phyloP scores from a whole-genome alignment of 2,113 vertebrate genomes.

The Tonatia bakeri region DNA sequence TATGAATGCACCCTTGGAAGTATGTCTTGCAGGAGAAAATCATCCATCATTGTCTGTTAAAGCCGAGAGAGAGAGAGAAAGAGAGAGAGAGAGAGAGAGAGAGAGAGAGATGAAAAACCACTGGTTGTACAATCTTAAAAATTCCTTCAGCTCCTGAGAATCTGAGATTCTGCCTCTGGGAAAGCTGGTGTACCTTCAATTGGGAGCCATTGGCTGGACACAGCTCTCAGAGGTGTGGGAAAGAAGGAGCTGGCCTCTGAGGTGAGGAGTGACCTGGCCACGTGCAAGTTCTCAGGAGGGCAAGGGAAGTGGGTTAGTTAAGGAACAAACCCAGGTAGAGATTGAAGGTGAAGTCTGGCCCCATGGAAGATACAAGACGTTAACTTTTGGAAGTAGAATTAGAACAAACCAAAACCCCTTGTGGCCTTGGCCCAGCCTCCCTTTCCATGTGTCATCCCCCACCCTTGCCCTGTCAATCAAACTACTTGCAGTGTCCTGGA shows the following conservation, averaged over 20 bases:
- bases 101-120: not conserved
- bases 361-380: not conserved
- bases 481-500: not conserved
- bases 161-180: not conserved
- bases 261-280: not conserved
- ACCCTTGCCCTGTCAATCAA: not conserved
- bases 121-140: not conserved
- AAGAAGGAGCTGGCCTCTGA: not conserved
- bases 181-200: not conserved
- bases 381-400: not conserved
- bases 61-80: no score
- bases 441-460: not conserved
- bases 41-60: not conserved
- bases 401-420: not conserved
- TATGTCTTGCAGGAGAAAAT: not conserved
- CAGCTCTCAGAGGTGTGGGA: not conserved
- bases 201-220: not conserved
- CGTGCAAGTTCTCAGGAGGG: not conserved
- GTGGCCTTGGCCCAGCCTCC: not conserved
- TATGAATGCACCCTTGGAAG: not conserved
- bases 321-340: not conserved
- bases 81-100: no score
- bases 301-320: not conserved
- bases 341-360: not conserved
- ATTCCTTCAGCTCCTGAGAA: not conserved